Base-by-base conservation (phyloP, 2,888 invertebrate genomes). In the Watsonalla cultraria region DNA sequence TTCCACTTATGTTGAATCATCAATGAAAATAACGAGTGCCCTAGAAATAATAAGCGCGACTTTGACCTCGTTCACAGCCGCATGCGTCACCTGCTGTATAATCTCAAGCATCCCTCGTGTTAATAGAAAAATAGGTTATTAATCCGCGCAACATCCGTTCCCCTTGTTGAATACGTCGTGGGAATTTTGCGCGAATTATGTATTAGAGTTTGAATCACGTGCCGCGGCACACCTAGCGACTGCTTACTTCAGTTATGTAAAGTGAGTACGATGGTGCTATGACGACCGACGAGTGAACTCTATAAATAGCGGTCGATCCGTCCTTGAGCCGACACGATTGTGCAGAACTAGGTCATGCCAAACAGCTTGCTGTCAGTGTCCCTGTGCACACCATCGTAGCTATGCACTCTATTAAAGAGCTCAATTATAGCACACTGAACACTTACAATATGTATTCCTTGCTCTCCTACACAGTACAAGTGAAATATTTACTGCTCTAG, bases 241-340 rank as follows among this genome's bases (percentile, higher is more conserved):
- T 66, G 68, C 71, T 76, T 74, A 72, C 78, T 81, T 80, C 78
- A 78, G 84, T 88, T 88, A 86, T 86, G 86, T 86, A 87, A 87
- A 87, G 80, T 78, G 77, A 80, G 78, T 84, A 77, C 73, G 74
- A 73, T 76, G 74, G 72, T 76, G 79, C 76, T 78, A 80, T 85
- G 86, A 82, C 82, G 85, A 84, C 81, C 78, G 78, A 76, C 82
- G 80, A 85, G 81, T 86, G 82, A 82, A 84, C 82, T 83, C 82
- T 90, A 89, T 88, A 85, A 89, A 90, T 90, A 89, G 86, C 87
- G 82, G 82, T 78, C 85, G 84, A 84, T 86, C 82, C 83, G 90
- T 89, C 90, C 90, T 90, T 90, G 90, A 88, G 90, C 80, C 77
- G 78, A 61, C 74, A 82, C 82, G 78, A 82, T 80, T 86, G 72